phyloP scores from a whole-genome alignment of 2,797 vertebrate genomes.

The Girardinus metallicus region DNA sequence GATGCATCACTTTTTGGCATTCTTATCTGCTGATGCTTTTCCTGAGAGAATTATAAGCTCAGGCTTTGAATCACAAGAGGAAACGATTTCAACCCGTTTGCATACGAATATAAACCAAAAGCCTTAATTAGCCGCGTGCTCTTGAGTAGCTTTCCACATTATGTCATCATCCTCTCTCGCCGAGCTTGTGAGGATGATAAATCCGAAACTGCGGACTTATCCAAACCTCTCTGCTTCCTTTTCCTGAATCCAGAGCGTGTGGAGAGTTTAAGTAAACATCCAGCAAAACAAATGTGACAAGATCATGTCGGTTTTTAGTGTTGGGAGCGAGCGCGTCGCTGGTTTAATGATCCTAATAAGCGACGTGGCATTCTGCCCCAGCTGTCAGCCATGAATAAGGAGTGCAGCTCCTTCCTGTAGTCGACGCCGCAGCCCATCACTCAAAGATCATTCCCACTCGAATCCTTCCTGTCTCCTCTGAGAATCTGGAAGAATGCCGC shows the following conservation, averaged over 20 bases:
- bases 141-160: conserved; percentile 20
- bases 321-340: not conserved
- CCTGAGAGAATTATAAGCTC: not conserved
- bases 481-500: conserved; percentile 41
- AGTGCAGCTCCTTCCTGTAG: conserved; percentile 29
- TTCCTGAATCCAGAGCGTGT: not conserved
- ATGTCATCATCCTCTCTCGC: conserved; percentile 31
- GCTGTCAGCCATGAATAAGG: conserved; percentile 39
- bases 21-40: not conserved
- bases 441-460: conserved; percentile 42
- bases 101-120: conserved; percentile 26
- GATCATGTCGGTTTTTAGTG: conserved; percentile 17
- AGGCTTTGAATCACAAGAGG: not conserved
- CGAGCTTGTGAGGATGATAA: conserved; percentile 6
- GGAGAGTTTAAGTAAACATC: conserved; percentile 3
- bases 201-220: conserved; percentile 3
- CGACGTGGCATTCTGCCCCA: conserved; percentile 14
- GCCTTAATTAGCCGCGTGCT: conserved; percentile 29
- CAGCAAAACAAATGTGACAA: conserved; percentile 4
- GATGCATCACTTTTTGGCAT: not conserved
- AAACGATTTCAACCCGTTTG: conserved; percentile 7
- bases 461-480: conserved; percentile 31
- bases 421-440: conserved; percentile 21
- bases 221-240: not conserved
- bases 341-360: conserved; percentile 23